phyloP scores from a whole-genome alignment of 2,888 invertebrate genomes.

The Blastobasis lacticolella region DNA sequence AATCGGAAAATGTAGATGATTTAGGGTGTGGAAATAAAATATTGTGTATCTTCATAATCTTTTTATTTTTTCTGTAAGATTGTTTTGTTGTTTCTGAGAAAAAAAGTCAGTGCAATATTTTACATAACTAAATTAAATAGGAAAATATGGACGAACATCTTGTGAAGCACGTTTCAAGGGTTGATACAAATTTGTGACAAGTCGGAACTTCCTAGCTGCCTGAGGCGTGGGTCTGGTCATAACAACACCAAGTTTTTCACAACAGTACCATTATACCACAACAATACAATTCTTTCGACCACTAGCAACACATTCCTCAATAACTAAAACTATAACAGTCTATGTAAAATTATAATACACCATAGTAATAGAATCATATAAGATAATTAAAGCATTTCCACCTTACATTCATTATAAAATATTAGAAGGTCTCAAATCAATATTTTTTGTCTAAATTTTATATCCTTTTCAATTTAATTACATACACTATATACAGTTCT shows the following conservation, averaged over 20 bases:
- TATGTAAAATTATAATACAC: slow-evolving; percentile 72
- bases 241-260: slow-evolving; percentile 7
- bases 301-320: slow-evolving; percentile 45
- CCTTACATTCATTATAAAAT: slow-evolving; percentile 71
- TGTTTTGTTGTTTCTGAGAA: slow-evolving; percentile 28
- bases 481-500: slow-evolving; percentile 63
- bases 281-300: slow-evolving; percentile 39
- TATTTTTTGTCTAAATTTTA: slow-evolving; percentile 53
- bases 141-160: slow-evolving; percentile 38
- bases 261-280: slow-evolving; percentile 15
- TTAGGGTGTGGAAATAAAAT: slow-evolving; percentile 12
- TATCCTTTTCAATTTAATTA: slow-evolving; percentile 35
- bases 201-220: slow-evolving; percentile 25
- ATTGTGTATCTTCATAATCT: slow-evolving; percentile 18
- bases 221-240: slow-evolving; percentile 7
- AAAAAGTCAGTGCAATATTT: slow-evolving; percentile 62
- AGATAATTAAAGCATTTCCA: slow-evolving; percentile 74
- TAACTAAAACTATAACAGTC: slow-evolving; percentile 74
- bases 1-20: background rate
- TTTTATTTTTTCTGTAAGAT: slow-evolving; percentile 53
- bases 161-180: slow-evolving; percentile 29
- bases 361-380: slow-evolving; percentile 64
- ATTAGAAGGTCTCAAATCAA: slow-evolving; percentile 60
- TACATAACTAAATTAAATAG: slow-evolving; percentile 47
- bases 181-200: slow-evolving; percentile 44